Evolutionary conservation across 92 coral and sea anemone species (phyloP).

Genomic region (Porites divaricata): DNA sequence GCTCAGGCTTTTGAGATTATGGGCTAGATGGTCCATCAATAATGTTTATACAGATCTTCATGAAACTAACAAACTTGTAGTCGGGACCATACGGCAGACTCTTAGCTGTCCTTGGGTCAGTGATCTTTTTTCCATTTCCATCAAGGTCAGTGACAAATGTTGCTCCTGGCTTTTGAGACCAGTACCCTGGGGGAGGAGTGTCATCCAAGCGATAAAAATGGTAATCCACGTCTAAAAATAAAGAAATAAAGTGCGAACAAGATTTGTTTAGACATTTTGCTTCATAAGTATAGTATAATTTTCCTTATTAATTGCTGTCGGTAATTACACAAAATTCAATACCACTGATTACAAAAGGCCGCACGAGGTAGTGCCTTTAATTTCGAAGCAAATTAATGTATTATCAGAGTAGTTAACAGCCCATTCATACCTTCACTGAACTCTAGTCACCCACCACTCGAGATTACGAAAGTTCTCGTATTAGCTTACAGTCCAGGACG

Average conservation of each 20-base stretch:
- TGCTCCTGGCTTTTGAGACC: slow-evolving; percentile 23
- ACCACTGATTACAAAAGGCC: too few species aligned
- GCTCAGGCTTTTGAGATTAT: background rate
- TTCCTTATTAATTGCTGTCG: background rate
- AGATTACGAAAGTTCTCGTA: too few species aligned
- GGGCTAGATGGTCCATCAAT: background rate
- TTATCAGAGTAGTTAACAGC: too few species aligned
- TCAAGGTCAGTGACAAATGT: background rate
- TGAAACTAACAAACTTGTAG: slow-evolving; percentile 12
- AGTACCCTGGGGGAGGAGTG: too few species aligned
- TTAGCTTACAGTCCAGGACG: too few species aligned
- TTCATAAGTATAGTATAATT: background rate
- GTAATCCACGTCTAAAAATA: slow-evolving; percentile 13
- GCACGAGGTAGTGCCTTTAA: too few species aligned
- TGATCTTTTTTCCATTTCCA: background rate
- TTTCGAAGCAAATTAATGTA: too few species aligned
- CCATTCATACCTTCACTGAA: too few species aligned
- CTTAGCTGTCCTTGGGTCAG: slow-evolving; percentile 36
- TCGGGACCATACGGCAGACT: background rate
- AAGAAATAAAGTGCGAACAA: background rate
- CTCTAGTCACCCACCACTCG: too few species aligned
- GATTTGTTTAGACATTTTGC: background rate
- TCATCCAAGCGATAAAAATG: slow-evolving; percentile 44
- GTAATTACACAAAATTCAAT: too few species aligned
- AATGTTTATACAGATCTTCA: slow-evolving; percentile 6